Conservation (phyloP, 2,797 vertebrate species). For the Falco rusticolus region DNA sequence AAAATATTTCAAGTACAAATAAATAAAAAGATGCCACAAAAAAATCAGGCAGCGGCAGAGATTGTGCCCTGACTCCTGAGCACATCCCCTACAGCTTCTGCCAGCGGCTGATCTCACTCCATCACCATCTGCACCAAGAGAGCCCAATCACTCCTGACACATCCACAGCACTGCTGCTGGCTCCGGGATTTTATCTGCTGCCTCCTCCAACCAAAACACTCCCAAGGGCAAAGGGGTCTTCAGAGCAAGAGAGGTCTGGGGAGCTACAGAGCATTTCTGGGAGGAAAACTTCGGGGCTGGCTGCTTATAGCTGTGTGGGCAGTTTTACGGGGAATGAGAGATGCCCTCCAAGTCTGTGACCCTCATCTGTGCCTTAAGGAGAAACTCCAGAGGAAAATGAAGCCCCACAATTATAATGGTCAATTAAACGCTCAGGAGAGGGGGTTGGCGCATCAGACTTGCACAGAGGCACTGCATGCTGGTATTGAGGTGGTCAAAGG, state of each 20-base stretch:
- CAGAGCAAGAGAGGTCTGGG: not conserved
- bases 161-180: not conserved
- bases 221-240: not conserved
- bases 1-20: not conserved
- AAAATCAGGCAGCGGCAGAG: not conserved
- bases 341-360: not conserved
- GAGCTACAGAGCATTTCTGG: not conserved
- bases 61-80: not conserved
- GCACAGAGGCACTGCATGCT: not conserved
- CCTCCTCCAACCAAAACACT: not conserved
- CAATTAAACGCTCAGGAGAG: not conserved
- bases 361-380: not conserved
- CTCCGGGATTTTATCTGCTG: not conserved
- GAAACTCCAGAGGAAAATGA: not conserved
- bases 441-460: not conserved
- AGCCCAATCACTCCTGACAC: not conserved
- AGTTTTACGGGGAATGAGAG: not conserved
- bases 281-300: not conserved
- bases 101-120: slow-evolving; percentile 12
- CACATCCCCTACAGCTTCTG: not conserved
- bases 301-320: not conserved
- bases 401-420: not conserved
- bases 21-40: slow-evolving; percentile 29
- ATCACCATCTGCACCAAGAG: not conserved
- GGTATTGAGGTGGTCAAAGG: not conserved